These are phyloP conservation scores for Chirona hameri DNA, from an alignment of 2,888 invertebrate genomes.

Conservation along the genomic window DNA sequence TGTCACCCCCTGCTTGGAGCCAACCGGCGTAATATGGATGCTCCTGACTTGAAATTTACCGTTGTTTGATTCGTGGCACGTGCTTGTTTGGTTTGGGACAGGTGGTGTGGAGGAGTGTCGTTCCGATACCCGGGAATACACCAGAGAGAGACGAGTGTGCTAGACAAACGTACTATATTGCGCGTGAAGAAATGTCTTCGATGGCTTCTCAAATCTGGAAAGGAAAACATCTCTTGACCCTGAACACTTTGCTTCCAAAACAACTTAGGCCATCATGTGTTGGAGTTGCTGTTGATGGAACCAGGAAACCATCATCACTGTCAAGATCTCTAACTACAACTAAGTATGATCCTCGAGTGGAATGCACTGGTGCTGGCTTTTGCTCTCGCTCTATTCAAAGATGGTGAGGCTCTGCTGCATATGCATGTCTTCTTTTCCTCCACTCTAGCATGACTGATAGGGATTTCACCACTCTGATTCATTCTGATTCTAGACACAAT, in stretches of 20 bases:
- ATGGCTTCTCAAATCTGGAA: neutral
- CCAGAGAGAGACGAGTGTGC: too few relatives aligned
- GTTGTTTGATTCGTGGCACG: too few relatives aligned
- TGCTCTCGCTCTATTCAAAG: neutral
- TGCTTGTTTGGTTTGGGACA: too few relatives aligned
- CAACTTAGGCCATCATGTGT: neutral
- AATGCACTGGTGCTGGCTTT: slow-evolving; percentile 4
- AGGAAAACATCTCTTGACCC: neutral
- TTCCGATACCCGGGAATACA: too few relatives aligned
- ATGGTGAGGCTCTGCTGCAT: neutral
- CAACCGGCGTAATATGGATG: too few relatives aligned
- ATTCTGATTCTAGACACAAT: too few relatives aligned
- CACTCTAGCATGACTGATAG: neutral
- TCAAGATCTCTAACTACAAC: neutral
- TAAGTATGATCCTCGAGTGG: neutral
- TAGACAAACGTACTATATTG: too few relatives aligned
- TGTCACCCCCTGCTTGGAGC: too few relatives aligned
- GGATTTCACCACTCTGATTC: too few relatives aligned
- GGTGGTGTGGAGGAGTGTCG: too few relatives aligned
- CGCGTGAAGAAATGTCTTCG: neutral
- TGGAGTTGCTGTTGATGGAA: neutral
- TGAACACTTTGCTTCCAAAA: neutral
- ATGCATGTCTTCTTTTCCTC: neutral
- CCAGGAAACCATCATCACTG: neutral
- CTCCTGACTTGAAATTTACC: too few relatives aligned